Evolutionary conservation across 2,888 invertebrate genomes (phyloP), one percentile per base, ranked within the genome.

Genomic region (Torymus texanus): DNA sequence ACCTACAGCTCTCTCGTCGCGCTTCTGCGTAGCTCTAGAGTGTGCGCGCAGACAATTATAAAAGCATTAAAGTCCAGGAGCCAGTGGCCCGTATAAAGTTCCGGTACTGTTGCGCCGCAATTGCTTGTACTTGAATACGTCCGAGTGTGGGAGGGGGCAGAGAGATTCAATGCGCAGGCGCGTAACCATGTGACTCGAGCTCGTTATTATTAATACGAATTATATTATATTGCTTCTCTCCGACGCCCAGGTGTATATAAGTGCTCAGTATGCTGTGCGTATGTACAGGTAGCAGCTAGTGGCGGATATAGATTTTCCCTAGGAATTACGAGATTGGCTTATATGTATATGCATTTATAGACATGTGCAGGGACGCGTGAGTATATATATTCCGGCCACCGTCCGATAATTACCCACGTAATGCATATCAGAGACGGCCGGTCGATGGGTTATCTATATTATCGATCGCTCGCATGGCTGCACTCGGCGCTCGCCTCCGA

Each of bases 141-240:
- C 41, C 41, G 41, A 41, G 41, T 0, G 8, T 41, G 41, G 1
- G 41, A 41, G 41, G 41, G 41, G 2, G 4, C n/a, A n/a, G n/a
- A 5, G 29, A 5, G 29, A 66, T 66, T n/a, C 51, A 29, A 11
- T 11, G 16, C 11, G 51, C 68, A 56, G 51, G 14, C 55, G n/a
- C 55, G 56, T 41, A 41, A 41, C 41, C n/a, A 13, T 62, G 72
- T 53, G 56, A 58, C 66, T 63, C 63, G 63, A 41, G 63, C 73
- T 74, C 55, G 74, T 74, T 74, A 66, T 65, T 58, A 58, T 74
- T 74, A 72, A 72, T 51, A 74, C 51, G n/a, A 66, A 74, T 58
- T 50, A 65, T 58, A 74, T 58, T 50, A 65, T 58, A 65, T 58
- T 21, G 66, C 66, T 14, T 18, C 65, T 53, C 75, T 0, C 11